Base-by-base conservation (phyloP, 1,140 invertebrate genomes). In the Lordiphosa mommai region DNA sequence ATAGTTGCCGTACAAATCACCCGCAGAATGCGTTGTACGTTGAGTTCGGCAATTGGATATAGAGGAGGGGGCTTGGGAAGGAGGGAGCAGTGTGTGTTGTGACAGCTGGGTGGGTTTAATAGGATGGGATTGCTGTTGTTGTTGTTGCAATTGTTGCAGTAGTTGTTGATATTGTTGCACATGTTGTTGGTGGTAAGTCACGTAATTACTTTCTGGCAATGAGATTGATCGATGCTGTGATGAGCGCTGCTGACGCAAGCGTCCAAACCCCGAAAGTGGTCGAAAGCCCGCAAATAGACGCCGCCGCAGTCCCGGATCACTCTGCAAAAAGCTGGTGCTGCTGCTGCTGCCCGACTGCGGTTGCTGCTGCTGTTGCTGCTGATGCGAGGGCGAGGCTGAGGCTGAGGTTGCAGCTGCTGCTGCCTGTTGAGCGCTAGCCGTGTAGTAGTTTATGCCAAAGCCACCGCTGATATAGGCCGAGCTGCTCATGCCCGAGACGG, bases 171-270 rank as follows among this genome's bases (percentile, higher is more conserved):
- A 36, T 43, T 61, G 48, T 60, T 57, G 29, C 23, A 43, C 49
- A 10, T 56, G 64, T 13, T 58, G 61, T 2, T 46, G 30, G 10
- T 50, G 38, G 49, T 86, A 88, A 23, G 79, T 66, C 38, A 61
- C 65, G 77, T 91, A 90, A 92, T 92, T 94, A 94, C 93, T 94
- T 94, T 94, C 93, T 88, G 93, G 93, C 87, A 94, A 92, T 80
- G 93, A 94, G 90, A 94, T 94, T 90, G 93, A 94, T 80, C 93
- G 93, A 90, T 93, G 77, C 59, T 82, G 76, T 27, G 77, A 76
- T 70, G 93, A 93, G 85, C 94, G 92, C 82, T 91, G 91, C 86
- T 91, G 91, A 65, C 92, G 91, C 65, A 92, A 90, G 48, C 92
- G 90, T 61, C 93, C 93, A 90, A 93, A 94, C 73, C 93, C 92